phyloP scores from a whole-genome alignment of 23 tunicate species.

The Aplidium turbinatum region DNA sequence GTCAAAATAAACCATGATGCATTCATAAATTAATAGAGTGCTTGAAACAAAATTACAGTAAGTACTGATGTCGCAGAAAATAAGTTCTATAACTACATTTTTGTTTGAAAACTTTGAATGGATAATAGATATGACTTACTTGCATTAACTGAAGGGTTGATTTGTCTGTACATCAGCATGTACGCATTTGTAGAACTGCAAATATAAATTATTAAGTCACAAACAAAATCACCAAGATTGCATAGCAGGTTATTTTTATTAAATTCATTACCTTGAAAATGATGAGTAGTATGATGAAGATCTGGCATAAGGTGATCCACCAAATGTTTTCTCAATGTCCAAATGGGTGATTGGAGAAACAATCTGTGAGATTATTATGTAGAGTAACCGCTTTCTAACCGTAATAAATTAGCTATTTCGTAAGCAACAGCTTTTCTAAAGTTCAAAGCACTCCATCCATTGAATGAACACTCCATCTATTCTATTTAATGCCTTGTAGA shows the following conservation, averaged over 20 bases:
- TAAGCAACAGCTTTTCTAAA: no score
- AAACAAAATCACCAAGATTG: neutral
- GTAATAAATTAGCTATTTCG: no score
- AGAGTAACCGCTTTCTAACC: neutral
- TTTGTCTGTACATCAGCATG: slow-evolving; percentile 91
- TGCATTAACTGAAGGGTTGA: slow-evolving; percentile 27
- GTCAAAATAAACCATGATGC: no score
- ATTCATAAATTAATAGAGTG: no score
- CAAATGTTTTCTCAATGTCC: slow-evolving; percentile 81
- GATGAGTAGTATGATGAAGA: slow-evolving; percentile 54
- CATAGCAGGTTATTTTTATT: neutral
- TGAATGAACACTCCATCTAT: no score
- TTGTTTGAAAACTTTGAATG: no score
- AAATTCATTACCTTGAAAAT: slow-evolving; percentile 57
- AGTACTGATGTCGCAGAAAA: no score
- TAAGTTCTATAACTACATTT: neutral
- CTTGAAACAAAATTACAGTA: no score
- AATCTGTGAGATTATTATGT: slow-evolving; percentile 29
- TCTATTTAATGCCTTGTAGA: no score
- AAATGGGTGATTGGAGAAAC: slow-evolving; percentile 61
- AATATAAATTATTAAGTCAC: neutral
- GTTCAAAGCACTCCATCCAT: no score
- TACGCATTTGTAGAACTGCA: slow-evolving; percentile 90
- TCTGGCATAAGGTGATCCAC: slow-evolving; percentile 57
- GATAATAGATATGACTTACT: no score